Evolutionary conservation across 2,888 invertebrate species (phyloP).

Genomic region (Oxyscelio sp.): DNA sequence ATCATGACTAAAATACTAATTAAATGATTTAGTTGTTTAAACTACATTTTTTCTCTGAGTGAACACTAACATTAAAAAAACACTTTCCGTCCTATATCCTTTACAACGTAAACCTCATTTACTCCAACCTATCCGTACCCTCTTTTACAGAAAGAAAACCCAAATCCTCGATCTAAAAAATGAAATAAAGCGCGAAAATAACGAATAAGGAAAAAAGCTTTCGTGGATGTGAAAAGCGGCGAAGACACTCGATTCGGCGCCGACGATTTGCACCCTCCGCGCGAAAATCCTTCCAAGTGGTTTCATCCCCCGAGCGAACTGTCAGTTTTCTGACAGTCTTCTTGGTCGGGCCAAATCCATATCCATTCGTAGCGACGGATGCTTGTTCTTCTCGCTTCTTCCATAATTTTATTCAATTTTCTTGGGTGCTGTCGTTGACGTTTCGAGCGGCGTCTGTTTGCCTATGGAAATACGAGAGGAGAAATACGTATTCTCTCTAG

Average conservation of each 20-base stretch:
- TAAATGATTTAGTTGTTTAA: too few relatives aligned
- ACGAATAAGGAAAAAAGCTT: constrained; percentile 16
- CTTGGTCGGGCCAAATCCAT: constrained; percentile 44
- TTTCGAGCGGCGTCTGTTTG: constrained; percentile 79
- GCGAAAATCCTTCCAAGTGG: constrained; percentile 79
- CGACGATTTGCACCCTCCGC: constrained; percentile 81
- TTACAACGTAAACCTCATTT: too few relatives aligned
- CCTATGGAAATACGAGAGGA: constrained; percentile 82
- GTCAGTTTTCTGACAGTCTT: constrained; percentile 81
- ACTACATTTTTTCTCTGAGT: too few relatives aligned
- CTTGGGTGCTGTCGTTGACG: constrained; percentile 77
- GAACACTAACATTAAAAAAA: too few relatives aligned
- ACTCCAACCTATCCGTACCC: too few relatives aligned
- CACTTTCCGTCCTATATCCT: too few relatives aligned
- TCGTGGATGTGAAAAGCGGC: background rate
- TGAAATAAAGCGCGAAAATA: too few relatives aligned
- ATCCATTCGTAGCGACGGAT: constrained; percentile 30
- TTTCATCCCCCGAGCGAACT: constrained; percentile 79
- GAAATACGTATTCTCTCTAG: too few relatives aligned
- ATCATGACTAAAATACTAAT: too few relatives aligned
- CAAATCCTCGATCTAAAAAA: too few relatives aligned
- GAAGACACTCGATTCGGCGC: constrained; percentile 33
- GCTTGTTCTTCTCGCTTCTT: constrained; percentile 58
- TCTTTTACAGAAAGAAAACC: too few relatives aligned
- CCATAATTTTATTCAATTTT: constrained; percentile 86